These are phyloP conservation scores for Rhineura floridana DNA, from an alignment of 2,113 vertebrate genomes.

Conservation along the genomic window DNA sequence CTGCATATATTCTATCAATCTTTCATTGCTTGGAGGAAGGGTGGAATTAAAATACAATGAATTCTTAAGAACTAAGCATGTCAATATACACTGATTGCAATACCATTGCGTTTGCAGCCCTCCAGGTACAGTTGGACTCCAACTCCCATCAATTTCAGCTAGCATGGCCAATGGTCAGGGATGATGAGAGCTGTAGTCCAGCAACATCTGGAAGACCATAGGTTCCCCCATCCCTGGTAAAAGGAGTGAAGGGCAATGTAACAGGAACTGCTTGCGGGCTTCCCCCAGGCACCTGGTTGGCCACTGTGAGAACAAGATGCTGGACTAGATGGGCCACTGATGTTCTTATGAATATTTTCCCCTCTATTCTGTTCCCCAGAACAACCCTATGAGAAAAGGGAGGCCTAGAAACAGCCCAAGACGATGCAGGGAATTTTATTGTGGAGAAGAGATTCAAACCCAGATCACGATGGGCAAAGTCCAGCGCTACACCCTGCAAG, in stretches of 20 bases:
- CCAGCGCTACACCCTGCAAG: background rate
- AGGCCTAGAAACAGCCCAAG: background rate
- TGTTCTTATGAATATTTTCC: too few species aligned
- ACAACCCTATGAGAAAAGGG: background rate
- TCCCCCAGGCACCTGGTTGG: too few species aligned
- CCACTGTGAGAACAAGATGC: too few species aligned
- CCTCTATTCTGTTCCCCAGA: background rate
- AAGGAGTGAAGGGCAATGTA: background rate
- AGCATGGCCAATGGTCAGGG: too few species aligned
- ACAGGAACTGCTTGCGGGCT: too few species aligned
- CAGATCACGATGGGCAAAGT: background rate
- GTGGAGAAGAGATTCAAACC: background rate
- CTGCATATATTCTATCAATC: background rate
- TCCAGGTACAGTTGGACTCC: too few species aligned
- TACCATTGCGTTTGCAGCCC: too few species aligned
- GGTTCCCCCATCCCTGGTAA: background rate
- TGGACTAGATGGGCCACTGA: too few species aligned
- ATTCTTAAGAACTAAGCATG: background rate
- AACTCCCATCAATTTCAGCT: too few species aligned
- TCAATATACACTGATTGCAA: background rate
- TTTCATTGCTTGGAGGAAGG: background rate
- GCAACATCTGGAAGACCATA: background rate
- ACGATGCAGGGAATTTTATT: background rate
- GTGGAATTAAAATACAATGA: background rate
- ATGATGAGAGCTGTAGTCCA: too few species aligned